Conservation (phyloP, 2,888 invertebrate genomes). For the Cyrtodaria siliqua region DNA sequence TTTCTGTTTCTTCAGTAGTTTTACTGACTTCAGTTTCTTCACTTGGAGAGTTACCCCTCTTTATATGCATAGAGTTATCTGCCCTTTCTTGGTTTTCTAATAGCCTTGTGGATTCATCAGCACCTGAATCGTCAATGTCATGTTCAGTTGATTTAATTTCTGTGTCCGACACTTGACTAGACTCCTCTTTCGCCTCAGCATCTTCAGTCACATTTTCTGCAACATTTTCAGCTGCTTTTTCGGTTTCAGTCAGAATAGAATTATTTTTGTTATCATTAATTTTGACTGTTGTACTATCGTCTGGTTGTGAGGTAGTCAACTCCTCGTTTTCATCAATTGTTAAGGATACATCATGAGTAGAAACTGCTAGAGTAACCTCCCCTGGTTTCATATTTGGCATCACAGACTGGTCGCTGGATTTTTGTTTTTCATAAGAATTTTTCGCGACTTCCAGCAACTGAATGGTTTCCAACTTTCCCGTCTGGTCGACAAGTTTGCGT, state of each 20-base stretch:
- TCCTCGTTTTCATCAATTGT: neutral
- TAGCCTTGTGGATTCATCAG: slow-evolving; percentile 14
- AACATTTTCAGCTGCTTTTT: neutral
- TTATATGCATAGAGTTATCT: neutral
- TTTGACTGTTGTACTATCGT: neutral
- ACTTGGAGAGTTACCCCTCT: neutral
- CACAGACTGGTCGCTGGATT: neutral
- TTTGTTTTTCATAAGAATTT: slow-evolving; percentile 43
- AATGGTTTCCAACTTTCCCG: slow-evolving; percentile 84
- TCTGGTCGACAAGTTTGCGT: slow-evolving; percentile 85
- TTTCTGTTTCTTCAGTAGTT: slow-evolving; percentile 1
- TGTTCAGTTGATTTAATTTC: too few relatives aligned
- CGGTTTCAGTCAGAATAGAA: neutral
- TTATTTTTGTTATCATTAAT: neutral
- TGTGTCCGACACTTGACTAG: too few relatives aligned
- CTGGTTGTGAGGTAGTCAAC: too few relatives aligned
- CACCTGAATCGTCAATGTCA: too few relatives aligned
- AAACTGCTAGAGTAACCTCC: neutral
- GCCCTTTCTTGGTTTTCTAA: neutral
- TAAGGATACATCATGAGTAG: too few relatives aligned
- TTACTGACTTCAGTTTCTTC: neutral
- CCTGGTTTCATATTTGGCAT: neutral
- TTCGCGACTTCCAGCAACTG: slow-evolving; percentile 83
- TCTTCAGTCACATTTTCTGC: slow-evolving; percentile 12
- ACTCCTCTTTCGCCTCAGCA: too few relatives aligned